Evolutionary conservation across 2,888 invertebrate species (phyloP), one percentile per base, ranked within the genome.

Genomic region (Galerucella nymphaeae): DNA sequence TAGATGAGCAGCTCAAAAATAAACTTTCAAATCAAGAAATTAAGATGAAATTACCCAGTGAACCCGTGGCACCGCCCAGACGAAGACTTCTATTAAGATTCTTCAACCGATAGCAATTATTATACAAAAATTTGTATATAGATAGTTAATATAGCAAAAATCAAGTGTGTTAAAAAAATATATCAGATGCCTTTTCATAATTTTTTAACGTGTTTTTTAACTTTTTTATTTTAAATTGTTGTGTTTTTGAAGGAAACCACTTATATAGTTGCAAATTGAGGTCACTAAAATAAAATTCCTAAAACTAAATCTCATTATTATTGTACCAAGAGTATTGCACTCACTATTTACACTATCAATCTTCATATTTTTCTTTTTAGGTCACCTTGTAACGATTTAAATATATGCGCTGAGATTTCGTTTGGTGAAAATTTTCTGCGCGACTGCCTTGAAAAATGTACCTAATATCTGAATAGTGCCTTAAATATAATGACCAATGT

Each of bases 1-100:
- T 97, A 73, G 95, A 96, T 80, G 96, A 96, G 82, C 97, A 97
- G 86, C 93, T 97, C 90, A 92, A 93, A 76, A 93, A 91, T 83
- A 96, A 96, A 88, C 88, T 97, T 79, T 91, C 92, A 74, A 90
- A 91, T 69, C 89, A 90, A 81, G 89, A 92, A 87, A 87, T 90
- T 81, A 88, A 89, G 68, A 81, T 82, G 80, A 78, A 83, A 63
- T 81, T 80, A 81, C 88, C 82, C 86, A 82, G 83, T 85, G 59
- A 74, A 20, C 70, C 70, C 11, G 82, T 84, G 20, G 88, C 86
- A 74, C 88, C 89, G 18, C 83, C 84, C 14, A 82, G 83, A 18
- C 78, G 84, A 84, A 78, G 84, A 84, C 85, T 85, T 84, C 86
- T 85, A 80, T 85, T 87, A 82, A 87, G 88, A 76, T 87, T 89